phyloP scores from a whole-genome alignment of 2,797 vertebrate species.

The Anguilla anguilla region DNA sequence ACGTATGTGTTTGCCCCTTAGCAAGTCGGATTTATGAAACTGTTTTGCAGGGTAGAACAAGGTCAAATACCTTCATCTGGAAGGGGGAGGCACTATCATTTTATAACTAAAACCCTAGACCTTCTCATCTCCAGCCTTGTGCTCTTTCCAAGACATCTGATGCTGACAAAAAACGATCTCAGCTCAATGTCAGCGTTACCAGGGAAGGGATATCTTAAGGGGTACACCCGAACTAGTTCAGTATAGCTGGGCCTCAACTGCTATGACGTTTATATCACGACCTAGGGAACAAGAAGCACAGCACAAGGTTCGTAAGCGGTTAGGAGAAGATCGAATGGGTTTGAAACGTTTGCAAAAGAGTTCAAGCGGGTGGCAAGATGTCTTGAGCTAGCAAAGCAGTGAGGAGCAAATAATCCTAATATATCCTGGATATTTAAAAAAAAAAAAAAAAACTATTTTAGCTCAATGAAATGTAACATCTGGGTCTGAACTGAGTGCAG shows the following conservation, averaged over 20 bases:
- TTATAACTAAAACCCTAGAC: not conserved
- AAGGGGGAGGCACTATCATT: not conserved
- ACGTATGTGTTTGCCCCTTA: not conserved
- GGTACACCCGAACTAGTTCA: not conserved
- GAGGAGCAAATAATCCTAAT: conserved; percentile 17
- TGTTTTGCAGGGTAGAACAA: not conserved
- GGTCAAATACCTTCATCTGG: not conserved
- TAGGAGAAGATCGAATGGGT: not conserved
- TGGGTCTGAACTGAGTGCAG: not conserved
- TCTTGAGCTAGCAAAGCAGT: conserved; percentile 25
- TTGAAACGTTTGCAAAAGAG: conserved; percentile 27
- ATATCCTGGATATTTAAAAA: not conserved
- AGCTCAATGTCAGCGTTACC: not conserved
- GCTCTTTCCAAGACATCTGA: not conserved
- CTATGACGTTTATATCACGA: not conserved
- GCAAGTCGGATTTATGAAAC: not conserved
- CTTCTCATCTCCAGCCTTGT: not conserved
- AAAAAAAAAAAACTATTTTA: not conserved
- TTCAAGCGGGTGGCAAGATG: conserved; percentile 10
- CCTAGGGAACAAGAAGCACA: not conserved
- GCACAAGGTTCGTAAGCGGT: conserved; percentile 13
- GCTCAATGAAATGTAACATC: conserved; percentile 30
- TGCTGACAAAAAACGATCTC: not conserved
- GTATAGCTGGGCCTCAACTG: not conserved
- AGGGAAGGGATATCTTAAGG: too few relatives aligned